A percentile compares a stretch with the other conserved stretches of the same genome.
These are phyloP conservation scores for Coenonympha glycerion DNA, from an alignment of 2,888 invertebrate genomes.

Conservation along the genomic window DNA sequence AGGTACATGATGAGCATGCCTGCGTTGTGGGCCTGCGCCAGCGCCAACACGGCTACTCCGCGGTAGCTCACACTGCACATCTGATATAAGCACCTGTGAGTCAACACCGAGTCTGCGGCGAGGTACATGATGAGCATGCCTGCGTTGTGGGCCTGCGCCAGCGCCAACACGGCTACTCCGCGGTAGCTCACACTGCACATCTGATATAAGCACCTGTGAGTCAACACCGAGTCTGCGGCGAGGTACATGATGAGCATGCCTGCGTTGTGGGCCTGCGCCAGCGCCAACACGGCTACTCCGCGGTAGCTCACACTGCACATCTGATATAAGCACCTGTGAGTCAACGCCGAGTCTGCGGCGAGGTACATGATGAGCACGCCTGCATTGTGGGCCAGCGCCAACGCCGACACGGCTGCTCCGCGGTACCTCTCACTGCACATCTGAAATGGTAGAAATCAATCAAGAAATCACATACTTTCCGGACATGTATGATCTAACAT, in stretches of 20 bases:
- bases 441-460: too few relatives aligned
- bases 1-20: constrained; percentile 57
- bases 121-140: constrained; percentile 57
- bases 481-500: too few relatives aligned
- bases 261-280: constrained; percentile 49
- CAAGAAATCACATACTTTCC: too few relatives aligned
- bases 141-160: constrained; percentile 49
- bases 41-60: constrained; percentile 51
- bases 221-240: constrained; percentile 42
- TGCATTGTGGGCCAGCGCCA: constrained; percentile 49
- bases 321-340: constrained; percentile 38
- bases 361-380: constrained; percentile 57
- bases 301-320: constrained; percentile 41
- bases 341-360: constrained; percentile 42
- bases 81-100: constrained; percentile 38
- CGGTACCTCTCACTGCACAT: constrained; percentile 43
- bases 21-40: constrained; percentile 49
- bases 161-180: constrained; percentile 51
- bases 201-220: constrained; percentile 38
- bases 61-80: constrained; percentile 41
- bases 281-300: constrained; percentile 51
- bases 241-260: constrained; percentile 57
- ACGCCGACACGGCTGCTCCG: constrained; percentile 51
- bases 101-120: constrained; percentile 42
- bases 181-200: constrained; percentile 41